These are phyloP conservation scores for Chloebia gouldiae DNA, from an alignment of 2,113 vertebrate species.

Conservation along the genomic window DNA sequence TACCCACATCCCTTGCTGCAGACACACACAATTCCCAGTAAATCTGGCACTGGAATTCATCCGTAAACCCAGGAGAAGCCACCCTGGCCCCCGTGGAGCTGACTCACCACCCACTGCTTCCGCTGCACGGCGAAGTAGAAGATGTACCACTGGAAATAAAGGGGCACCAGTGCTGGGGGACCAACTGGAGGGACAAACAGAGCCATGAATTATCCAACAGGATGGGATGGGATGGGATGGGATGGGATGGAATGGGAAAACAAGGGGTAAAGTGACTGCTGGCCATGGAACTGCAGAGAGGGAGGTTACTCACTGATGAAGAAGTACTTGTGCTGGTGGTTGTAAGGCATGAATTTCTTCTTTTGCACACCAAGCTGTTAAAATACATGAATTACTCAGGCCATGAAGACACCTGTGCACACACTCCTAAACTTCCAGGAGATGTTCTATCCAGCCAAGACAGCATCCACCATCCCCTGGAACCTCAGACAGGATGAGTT, in stretches of 20 bases:
- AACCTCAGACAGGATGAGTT: neutral
- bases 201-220: neutral
- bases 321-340: conserved; percentile 86
- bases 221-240: neutral
- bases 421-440: neutral
- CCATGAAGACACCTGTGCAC: neutral
- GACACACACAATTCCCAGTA: neutral
- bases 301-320: conserved; percentile 77
- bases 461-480: neutral
- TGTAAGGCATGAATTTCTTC: conserved; percentile 85
- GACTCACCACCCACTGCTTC: conserved; percentile 81
- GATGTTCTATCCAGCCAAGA: neutral
- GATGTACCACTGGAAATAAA: conserved; percentile 84
- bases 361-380: conserved; percentile 80
- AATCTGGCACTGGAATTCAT: neutral
- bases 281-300: neutral
- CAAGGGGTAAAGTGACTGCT: neutral
- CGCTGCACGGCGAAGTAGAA: conserved; percentile 78
- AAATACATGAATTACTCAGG: neutral
- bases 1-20: neutral
- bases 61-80: neutral
- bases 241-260: neutral
- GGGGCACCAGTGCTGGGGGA: conserved; percentile 80
- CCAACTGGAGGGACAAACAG: conserved; percentile 69
- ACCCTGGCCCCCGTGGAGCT: accelerated